These are phyloP conservation scores for Meandrusa payeni DNA, from an alignment of 2,888 invertebrate genomes.

Conservation along the genomic window DNA sequence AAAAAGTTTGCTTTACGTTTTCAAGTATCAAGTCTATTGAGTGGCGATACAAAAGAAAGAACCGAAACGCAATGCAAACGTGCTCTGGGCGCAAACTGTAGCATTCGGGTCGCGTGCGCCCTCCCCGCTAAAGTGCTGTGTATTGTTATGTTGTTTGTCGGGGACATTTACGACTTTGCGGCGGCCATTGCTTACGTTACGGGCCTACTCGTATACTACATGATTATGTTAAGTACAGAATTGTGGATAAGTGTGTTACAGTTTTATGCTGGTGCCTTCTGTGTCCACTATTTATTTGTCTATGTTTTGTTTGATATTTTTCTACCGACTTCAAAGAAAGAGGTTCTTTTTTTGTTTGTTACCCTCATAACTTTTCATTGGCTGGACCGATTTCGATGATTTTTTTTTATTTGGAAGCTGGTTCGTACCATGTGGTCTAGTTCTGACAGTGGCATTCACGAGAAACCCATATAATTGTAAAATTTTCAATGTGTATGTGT, in stretches of 20 bases:
- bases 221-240: conserved; percentile 28
- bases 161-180: conserved; percentile 65
- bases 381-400: too few relatives aligned
- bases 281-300: not conserved
- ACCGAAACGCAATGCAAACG: conserved; percentile 30
- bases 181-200: conserved; percentile 37
- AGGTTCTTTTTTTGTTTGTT: too few relatives aligned
- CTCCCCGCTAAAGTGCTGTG: conserved; percentile 20
- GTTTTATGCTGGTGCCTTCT: not conserved
- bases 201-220: conserved; percentile 26
- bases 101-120: conserved; percentile 21
- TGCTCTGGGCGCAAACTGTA: conserved; percentile 38
- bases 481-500: too few relatives aligned
- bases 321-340: too few relatives aligned
- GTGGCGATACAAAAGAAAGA: conserved; percentile 7
- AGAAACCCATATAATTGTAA: too few relatives aligned
- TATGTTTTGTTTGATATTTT: too few relatives aligned
- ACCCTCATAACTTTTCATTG: too few relatives aligned
- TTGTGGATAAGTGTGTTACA: conserved; percentile 9
- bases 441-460: too few relatives aligned
- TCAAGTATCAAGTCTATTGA: conserved; percentile 8
- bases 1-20: too few relatives aligned
- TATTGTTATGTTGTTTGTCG: conserved; percentile 68
- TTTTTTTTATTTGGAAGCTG: too few relatives aligned
- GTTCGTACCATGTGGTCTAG: too few relatives aligned